Evolutionary conservation across 2,113 vertebrate genomes (phyloP).

Genomic region (Ranitomeya variabilis): DNA sequence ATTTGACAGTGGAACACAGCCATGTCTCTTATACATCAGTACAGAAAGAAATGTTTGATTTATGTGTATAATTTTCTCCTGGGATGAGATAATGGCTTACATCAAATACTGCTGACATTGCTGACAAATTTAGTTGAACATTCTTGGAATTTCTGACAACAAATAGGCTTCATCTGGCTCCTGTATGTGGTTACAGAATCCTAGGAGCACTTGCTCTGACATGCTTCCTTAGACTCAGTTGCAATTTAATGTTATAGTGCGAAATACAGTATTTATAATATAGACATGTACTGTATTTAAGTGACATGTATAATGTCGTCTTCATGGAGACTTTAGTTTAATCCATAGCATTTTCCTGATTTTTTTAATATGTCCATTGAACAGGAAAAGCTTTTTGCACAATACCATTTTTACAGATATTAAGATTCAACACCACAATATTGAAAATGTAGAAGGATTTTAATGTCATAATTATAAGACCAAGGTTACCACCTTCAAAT

Average conservation of each 20-base stretch:
- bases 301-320: background rate
- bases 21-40: background rate
- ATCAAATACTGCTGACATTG: background rate
- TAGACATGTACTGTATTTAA: background rate
- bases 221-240: background rate
- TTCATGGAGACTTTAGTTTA: background rate
- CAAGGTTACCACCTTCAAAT: no score
- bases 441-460: no score
- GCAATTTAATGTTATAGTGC: background rate
- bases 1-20: no score
- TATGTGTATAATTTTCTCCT: background rate
- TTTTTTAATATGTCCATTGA: background rate
- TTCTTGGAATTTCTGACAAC: background rate
- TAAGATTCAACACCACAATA: no score
- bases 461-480: no score
- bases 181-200: background rate
- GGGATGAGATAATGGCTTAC: background rate
- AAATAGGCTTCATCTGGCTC: background rate
- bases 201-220: background rate
- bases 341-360: background rate
- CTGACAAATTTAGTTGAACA: background rate
- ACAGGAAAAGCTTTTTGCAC: background rate
- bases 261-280: background rate
- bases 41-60: background rate
- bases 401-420: no score